phyloP scores from a whole-genome alignment of 2,113 vertebrate species.

The Aegithalos caudatus region DNA sequence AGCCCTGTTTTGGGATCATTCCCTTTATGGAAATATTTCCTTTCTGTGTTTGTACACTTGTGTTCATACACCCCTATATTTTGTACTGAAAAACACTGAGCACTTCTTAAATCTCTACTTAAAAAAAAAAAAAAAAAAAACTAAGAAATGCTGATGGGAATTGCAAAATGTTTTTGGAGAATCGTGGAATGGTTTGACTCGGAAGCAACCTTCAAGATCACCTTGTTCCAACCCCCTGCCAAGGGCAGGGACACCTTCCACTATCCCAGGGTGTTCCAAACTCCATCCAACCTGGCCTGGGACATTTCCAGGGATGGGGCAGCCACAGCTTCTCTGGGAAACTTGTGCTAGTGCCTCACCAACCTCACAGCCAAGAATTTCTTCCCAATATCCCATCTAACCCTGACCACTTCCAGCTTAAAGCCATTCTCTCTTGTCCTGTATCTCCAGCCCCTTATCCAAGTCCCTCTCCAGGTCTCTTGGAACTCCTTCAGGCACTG shows the following conservation, averaged over 20 bases:
- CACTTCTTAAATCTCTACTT: background rate
- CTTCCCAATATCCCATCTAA: background rate
- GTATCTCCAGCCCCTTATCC: background rate
- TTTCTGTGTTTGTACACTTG: fast-evolving
- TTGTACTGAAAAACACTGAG: background rate
- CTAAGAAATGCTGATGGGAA: background rate
- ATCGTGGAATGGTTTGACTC: background rate
- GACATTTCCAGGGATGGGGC: fast-evolving
- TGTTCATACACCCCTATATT: background rate
- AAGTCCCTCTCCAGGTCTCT: background rate
- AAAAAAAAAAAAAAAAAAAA: background rate
- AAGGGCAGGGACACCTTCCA: background rate
- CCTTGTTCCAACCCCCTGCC: background rate
- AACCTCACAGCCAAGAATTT: background rate
- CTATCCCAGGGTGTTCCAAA: background rate
- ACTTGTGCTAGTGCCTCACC: background rate
- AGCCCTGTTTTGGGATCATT: background rate
- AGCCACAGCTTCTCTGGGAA: background rate
- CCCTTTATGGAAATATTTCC: background rate
- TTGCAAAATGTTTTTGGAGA: background rate
- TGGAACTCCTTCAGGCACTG: background rate
- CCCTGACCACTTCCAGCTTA: background rate
- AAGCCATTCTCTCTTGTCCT: background rate
- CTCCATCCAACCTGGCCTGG: fast-evolving
- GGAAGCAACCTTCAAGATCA: background rate